phyloP scores from a whole-genome alignment of 2,113 vertebrate genomes.

The Corapipo altera region DNA sequence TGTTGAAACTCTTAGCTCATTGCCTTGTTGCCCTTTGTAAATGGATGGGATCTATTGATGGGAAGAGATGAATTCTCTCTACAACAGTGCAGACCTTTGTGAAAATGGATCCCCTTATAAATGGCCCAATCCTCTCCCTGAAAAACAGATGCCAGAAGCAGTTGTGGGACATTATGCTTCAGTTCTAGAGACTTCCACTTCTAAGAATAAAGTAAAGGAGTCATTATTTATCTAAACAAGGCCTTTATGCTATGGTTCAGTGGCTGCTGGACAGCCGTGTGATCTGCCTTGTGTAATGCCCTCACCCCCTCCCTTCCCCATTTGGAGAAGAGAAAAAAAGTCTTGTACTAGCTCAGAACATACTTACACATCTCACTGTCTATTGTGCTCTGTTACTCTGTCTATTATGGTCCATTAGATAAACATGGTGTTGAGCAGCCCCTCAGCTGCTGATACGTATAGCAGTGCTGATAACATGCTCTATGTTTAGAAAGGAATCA shows the following conservation, averaged over 20 bases:
- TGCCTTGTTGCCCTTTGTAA: slow-evolving; percentile 7
- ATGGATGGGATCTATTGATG: slow-evolving; percentile 34
- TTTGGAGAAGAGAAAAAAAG: slow-evolving; percentile 43
- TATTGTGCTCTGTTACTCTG: slow-evolving; percentile 35
- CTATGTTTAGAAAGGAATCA: slow-evolving; percentile 66
- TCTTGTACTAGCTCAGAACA: slow-evolving; percentile 50
- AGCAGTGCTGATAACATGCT: slow-evolving; percentile 42
- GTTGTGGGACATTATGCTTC: slow-evolving; percentile 44
- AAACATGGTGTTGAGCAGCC: slow-evolving; percentile 63
- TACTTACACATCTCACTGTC: slow-evolving; percentile 59
- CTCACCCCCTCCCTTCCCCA: slow-evolving; percentile 12
- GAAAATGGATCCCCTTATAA: slow-evolving; percentile 46
- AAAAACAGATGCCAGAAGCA: slow-evolving; percentile 51
- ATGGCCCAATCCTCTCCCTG: slow-evolving; percentile 6
- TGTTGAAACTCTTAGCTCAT: background rate
- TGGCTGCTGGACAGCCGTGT: slow-evolving; percentile 40
- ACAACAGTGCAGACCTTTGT: slow-evolving; percentile 53
- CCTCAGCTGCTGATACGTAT: slow-evolving; percentile 18
- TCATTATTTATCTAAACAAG: slow-evolving; percentile 70
- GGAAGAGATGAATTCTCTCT: slow-evolving; percentile 9
- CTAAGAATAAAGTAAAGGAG: slow-evolving; percentile 62
- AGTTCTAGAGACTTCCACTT: slow-evolving; percentile 57
- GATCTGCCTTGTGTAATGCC: slow-evolving; percentile 69
- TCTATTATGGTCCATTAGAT: slow-evolving; percentile 64
- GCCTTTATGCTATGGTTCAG: slow-evolving; percentile 59